Conservation (phyloP, 2,113 vertebrate genomes). For the Neodon shergylaensis region DNA sequence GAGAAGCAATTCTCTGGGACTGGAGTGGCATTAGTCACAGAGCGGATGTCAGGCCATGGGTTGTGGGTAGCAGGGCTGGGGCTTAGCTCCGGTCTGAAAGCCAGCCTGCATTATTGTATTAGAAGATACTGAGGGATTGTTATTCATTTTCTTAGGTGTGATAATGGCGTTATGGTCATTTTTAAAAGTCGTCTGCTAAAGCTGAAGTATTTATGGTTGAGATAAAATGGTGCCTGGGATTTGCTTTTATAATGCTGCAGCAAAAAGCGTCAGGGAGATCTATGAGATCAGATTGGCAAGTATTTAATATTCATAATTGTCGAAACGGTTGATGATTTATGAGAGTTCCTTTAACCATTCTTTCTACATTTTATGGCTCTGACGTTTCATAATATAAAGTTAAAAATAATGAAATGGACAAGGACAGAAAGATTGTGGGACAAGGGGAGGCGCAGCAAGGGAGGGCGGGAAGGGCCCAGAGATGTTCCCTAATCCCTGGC, state of each 20-base stretch:
- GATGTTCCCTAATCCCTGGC: neutral
- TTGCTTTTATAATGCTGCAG: conserved; percentile 46
- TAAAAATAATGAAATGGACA: conserved; percentile 53
- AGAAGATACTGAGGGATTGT: conserved; percentile 32
- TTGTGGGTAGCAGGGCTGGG: neutral
- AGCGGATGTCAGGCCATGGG: neutral
- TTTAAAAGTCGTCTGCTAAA: conserved; percentile 49
- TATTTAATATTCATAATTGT: conserved; percentile 60
- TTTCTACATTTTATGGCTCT: conserved; percentile 32
- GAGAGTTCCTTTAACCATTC: conserved; percentile 32
- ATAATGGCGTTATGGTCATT: conserved; percentile 37
- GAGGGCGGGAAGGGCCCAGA: neutral
- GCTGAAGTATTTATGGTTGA: conserved; percentile 48
- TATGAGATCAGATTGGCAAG: conserved; percentile 58
- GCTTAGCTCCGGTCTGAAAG: neutral
- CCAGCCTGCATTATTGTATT: conserved; percentile 31
- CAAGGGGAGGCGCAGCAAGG: neutral
- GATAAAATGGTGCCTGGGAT: conserved; percentile 49
- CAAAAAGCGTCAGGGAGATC: conserved; percentile 10
- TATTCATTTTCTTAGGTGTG: conserved; percentile 50
- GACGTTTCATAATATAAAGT: conserved; percentile 19
- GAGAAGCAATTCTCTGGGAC: neutral
- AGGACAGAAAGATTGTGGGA: neutral
- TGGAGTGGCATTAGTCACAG: neutral
- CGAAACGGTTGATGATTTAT: conserved; percentile 8